Conservation (phyloP, 1,140 invertebrate genomes). For the Heterodera schachtii region DNA sequence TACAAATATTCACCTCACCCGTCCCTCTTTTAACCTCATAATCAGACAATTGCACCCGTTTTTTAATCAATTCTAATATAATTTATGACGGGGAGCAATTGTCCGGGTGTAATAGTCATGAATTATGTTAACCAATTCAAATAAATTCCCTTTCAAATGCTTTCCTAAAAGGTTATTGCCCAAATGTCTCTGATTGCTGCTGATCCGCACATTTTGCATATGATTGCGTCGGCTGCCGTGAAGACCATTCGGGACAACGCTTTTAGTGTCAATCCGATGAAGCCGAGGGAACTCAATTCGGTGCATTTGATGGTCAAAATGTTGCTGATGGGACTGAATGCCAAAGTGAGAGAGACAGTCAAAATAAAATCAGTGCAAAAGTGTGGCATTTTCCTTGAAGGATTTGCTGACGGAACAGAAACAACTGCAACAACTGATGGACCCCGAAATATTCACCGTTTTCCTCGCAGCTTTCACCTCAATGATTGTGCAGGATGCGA, state of each 20-base stretch:
- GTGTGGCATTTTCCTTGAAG: background rate
- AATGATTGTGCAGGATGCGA: conserved; percentile 38
- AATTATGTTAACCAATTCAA: background rate
- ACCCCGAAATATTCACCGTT: conserved; percentile 38
- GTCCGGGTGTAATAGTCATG: no score
- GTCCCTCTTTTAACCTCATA: no score
- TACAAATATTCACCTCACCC: no score
- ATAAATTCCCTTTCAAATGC: conserved; percentile 24
- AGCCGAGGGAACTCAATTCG: conserved; percentile 40
- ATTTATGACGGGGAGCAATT: no score
- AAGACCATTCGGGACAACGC: conserved; percentile 44
- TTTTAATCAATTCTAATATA: no score
- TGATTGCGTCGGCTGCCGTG: conserved; percentile 45
- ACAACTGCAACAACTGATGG: conserved; percentile 6
- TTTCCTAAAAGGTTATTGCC: conserved; percentile 21
- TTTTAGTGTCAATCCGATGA: background rate
- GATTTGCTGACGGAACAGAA: background rate
- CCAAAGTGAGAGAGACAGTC: conserved; percentile 16
- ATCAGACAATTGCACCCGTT: no score
- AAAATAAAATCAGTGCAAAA: background rate
- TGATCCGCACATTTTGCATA: conserved; percentile 52
- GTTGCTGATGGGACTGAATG: conserved; percentile 34
- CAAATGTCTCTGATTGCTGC: conserved; percentile 47
- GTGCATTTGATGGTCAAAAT: conserved; percentile 44
- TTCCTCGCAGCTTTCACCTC: conserved; percentile 39